Percentiles rank a stretch among this genome's conserved stretches.
Evolutionary conservation across 2,888 invertebrate genomes (phyloP).

Genomic region (Cremastinae sp.): DNA sequence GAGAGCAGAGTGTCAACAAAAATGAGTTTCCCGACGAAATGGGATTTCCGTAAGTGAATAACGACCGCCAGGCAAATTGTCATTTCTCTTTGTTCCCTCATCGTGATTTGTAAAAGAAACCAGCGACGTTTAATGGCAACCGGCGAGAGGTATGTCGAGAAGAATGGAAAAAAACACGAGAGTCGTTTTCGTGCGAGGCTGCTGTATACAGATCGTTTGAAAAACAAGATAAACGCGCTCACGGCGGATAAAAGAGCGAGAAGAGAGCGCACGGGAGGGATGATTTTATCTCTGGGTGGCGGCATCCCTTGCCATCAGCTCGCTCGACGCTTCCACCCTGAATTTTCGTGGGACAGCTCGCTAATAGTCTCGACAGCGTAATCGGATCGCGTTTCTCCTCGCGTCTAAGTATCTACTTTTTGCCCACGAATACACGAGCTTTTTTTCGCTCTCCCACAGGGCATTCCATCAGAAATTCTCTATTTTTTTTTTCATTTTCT

Average conservation of each 20-base stretch:
- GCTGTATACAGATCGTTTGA: neutral
- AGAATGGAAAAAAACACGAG: conserved; percentile 13
- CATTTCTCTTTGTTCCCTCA: conserved; percentile 14
- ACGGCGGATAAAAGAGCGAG: conserved; percentile 31
- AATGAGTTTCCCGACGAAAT: neutral
- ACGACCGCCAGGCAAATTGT: conserved; percentile 40
- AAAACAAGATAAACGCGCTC: conserved; percentile 21
- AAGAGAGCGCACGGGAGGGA: conserved; percentile 30
- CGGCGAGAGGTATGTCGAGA: conserved; percentile 4
- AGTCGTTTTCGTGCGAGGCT: neutral
- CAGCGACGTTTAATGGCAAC: neutral
- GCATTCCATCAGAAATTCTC: neutral
- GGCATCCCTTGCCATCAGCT: conserved; percentile 36
- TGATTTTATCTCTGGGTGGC: conserved; percentile 50
- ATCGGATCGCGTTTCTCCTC: conserved; percentile 48
- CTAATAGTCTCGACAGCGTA: conserved; percentile 50
- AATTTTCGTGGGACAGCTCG: conserved; percentile 51
- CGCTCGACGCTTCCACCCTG: conserved; percentile 15
- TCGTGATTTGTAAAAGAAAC: conserved; percentile 13
- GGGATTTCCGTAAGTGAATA: conserved; percentile 6
- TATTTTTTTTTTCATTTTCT: neutral
- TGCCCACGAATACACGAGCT: neutral
- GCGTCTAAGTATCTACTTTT: conserved; percentile 19
- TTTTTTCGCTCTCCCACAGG: neutral
- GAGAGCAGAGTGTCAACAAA: neutral